Evolutionary conservation across 2,797 vertebrate genomes (phyloP).

Genomic region (Capromys pilorides): DNA sequence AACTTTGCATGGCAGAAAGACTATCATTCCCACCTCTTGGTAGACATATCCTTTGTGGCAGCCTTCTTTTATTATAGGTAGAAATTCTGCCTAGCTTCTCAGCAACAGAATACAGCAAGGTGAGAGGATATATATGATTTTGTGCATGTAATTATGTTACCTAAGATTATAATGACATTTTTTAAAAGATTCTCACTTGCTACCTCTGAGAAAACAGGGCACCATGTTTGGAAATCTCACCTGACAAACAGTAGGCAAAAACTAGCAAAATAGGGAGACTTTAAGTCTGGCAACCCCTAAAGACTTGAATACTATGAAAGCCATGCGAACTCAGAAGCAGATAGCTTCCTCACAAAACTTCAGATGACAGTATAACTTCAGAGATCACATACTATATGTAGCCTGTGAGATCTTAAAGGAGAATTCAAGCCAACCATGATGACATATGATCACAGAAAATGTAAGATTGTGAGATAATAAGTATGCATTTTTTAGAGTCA

Average conservation of each 20-base stretch:
- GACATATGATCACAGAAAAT: conserved; percentile 30
- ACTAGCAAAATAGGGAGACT: conserved; percentile 15
- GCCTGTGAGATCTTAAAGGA: conserved; percentile 14
- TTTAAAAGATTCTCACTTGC: conserved; percentile 1
- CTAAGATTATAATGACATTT: not conserved
- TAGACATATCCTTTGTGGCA: not conserved
- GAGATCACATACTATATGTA: too few species aligned
- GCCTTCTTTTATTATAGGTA: not conserved
- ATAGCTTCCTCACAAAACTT: not conserved
- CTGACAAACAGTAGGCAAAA: not conserved
- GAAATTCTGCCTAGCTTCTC: not conserved
- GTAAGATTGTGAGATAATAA: conserved; percentile 1
- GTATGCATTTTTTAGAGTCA: not conserved
- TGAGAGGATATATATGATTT: not conserved
- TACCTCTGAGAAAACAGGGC: conserved; percentile 1
- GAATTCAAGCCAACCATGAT: conserved; percentile 39
- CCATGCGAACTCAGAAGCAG: conserved; percentile 5
- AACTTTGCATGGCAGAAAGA: not conserved
- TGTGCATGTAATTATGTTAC: not conserved
- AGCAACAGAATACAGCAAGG: not conserved
- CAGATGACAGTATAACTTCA: conserved; percentile 4
- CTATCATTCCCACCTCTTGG: not conserved
- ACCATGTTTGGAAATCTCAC: not conserved
- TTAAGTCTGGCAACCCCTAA: not conserved
- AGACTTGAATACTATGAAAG: conserved; percentile 19